These are phyloP conservation scores for Oreonectes daqikongensis DNA, from an alignment of 2,797 vertebrate genomes.

Conservation along the genomic window DNA sequence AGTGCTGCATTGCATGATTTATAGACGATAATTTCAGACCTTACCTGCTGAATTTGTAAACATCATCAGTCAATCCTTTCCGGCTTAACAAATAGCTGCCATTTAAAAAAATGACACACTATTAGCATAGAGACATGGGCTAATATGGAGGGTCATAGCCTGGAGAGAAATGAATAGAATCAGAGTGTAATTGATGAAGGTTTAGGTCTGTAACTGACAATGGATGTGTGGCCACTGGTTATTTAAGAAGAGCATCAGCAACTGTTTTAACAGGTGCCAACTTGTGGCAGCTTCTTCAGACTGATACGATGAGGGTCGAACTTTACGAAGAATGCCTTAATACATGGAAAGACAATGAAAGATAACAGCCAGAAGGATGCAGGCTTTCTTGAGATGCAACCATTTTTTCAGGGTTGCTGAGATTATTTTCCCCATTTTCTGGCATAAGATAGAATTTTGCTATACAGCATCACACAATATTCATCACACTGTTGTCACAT, in stretches of 20 bases:
- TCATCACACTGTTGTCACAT: too few relatives aligned
- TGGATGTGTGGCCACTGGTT: slow-evolving; percentile 29
- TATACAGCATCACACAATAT: too few relatives aligned
- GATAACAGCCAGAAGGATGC: background rate
- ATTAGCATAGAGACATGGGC: slow-evolving; percentile 69
- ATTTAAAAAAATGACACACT: slow-evolving; percentile 72
- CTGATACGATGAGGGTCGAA: background rate
- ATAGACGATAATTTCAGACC: slow-evolving; percentile 69
- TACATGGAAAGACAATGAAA: too few relatives aligned
- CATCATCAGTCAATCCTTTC: slow-evolving; percentile 73
- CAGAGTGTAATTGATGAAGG: slow-evolving; percentile 47
- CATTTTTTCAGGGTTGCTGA: too few relatives aligned
- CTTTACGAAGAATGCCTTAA: background rate
- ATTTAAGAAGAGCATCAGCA: background rate
- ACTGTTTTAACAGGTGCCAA: background rate
- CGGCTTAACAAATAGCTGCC: slow-evolving; percentile 67
- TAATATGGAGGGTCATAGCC: slow-evolving; percentile 73
- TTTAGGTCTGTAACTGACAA: slow-evolving; percentile 31
- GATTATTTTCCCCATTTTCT: too few relatives aligned
- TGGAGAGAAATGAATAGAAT: slow-evolving; percentile 54
- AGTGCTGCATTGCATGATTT: slow-evolving; percentile 67
- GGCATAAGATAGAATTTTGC: too few relatives aligned
- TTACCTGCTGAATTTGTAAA: slow-evolving; percentile 75
- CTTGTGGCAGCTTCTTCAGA: background rate
- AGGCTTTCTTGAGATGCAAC: too few relatives aligned